Conservation (phyloP, 2,113 vertebrate species). For the Phyllostomus hastatus region DNA sequence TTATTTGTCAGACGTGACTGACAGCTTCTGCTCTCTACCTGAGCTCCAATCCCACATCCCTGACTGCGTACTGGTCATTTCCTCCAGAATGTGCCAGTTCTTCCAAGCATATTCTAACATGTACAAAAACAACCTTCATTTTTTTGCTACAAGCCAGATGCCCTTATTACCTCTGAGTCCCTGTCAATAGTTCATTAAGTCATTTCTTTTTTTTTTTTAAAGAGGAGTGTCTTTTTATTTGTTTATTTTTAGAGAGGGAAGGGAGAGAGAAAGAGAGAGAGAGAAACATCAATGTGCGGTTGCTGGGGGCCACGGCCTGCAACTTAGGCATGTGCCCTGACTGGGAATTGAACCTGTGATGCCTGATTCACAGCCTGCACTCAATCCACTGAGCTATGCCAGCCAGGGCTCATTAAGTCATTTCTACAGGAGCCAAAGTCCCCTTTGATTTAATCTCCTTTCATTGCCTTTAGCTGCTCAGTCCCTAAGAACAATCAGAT, state of each 20-base stretch:
- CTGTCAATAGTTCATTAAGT: constrained; percentile 2
- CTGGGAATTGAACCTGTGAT: no score
- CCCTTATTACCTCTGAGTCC: background rate
- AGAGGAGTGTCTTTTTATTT: no score
- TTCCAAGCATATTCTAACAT: background rate
- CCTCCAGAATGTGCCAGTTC: background rate
- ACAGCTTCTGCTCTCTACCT: background rate
- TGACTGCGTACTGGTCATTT: background rate
- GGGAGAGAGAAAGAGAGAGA: no score
- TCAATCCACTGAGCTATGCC: no score
- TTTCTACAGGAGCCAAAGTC: background rate
- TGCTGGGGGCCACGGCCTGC: no score
- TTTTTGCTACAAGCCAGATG: background rate
- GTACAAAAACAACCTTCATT: background rate
- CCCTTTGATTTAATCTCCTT: background rate
- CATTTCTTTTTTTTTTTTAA: background rate
- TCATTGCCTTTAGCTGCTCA: background rate
- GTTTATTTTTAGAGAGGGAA: no score
- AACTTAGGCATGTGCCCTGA: no score
- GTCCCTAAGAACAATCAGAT: background rate
- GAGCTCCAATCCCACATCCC: background rate
- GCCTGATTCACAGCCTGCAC: no score
- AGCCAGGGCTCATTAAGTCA: background rate
- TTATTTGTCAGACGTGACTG: background rate
- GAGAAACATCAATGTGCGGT: no score